Conservation (phyloP, 2,113 vertebrate genomes). For the Callaeas wilsoni region DNA sequence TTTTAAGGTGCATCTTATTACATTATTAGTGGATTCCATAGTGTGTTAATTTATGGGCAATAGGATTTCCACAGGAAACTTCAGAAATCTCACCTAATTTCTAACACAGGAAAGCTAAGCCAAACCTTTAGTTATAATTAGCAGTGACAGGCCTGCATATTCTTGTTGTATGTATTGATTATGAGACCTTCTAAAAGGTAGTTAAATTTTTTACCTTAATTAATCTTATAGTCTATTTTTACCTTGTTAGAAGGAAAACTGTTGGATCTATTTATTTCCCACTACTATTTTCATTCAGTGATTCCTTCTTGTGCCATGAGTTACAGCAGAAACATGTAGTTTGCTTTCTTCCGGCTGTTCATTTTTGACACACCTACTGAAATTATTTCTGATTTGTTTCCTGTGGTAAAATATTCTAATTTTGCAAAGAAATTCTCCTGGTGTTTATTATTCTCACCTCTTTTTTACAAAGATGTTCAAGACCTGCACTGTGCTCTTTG, state of each 20-base stretch:
- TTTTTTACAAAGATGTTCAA: not conserved
- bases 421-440: not conserved
- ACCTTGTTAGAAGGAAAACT: not conserved
- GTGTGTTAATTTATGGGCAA: not conserved
- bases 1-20: not conserved
- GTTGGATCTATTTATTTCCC: not conserved
- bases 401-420: not conserved
- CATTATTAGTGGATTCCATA: not conserved
- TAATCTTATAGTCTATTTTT: not conserved
- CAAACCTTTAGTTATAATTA: not conserved
- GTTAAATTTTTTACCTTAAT: not conserved
- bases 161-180: not conserved
- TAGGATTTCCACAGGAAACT: not conserved
- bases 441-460: not conserved
- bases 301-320: not conserved
- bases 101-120: not conserved
- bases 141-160: not conserved
- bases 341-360: not conserved
- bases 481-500: not conserved
- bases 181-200: not conserved
- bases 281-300: not conserved
- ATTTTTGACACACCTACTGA: not conserved
- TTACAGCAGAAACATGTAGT: not conserved
- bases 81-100: not conserved
- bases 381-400: not conserved